Conservation (phyloP, 2,888 invertebrate genomes). For the Operophtera brumata region DNA sequence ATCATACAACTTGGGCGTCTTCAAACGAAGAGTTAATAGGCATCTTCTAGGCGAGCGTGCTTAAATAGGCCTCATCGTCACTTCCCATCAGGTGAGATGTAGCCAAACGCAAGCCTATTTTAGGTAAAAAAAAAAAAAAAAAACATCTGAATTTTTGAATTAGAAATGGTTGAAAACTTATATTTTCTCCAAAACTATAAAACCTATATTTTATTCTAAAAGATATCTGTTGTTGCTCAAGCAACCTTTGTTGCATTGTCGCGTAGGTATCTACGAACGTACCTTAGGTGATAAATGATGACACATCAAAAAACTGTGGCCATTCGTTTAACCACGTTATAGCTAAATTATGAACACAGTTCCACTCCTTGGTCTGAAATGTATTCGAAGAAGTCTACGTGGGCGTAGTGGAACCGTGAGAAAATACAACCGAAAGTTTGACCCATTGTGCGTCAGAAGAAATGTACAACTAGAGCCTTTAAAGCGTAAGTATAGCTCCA, state of each 20-base stretch:
- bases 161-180: background rate
- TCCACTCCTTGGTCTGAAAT: slow-evolving; percentile 63
- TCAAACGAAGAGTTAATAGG: too few species aligned
- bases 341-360: slow-evolving; percentile 66
- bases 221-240: slow-evolving; percentile 22
- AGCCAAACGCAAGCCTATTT: too few species aligned
- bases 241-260: slow-evolving; percentile 22
- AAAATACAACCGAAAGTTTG: slow-evolving; percentile 64
- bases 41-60: too few species aligned
- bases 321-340: slow-evolving; percentile 57
- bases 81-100: too few species aligned
- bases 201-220: slow-evolving; percentile 9
- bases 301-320: slow-evolving; percentile 49
- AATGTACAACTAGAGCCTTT: slow-evolving; percentile 41
- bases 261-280: slow-evolving; percentile 29
- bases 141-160: background rate
- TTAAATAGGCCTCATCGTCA: too few species aligned
- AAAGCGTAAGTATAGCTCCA: slow-evolving; percentile 36
- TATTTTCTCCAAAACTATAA: slow-evolving; percentile 1
- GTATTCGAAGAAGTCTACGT: slow-evolving; percentile 66
- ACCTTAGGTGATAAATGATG: slow-evolving; percentile 38
- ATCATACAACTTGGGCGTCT: too few species aligned
- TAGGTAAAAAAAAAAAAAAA: too few species aligned
- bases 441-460: slow-evolving; percentile 50
- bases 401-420: slow-evolving; percentile 73